Evolutionary conservation across 1,140 invertebrate genomes (phyloP).

Genomic region (Anastatus disparis): DNA sequence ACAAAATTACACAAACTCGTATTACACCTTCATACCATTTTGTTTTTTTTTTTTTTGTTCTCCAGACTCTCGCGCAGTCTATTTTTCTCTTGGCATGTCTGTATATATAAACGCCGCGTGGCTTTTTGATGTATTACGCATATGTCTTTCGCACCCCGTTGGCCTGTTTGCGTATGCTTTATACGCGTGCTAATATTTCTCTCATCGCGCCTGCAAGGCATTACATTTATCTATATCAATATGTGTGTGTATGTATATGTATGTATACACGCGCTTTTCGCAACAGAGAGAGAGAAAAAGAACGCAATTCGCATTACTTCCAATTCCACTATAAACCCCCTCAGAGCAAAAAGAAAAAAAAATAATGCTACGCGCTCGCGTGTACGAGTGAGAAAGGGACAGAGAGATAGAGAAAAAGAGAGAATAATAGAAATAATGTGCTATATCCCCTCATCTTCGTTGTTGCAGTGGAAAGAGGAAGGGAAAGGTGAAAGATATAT

Average conservation of each 20-base stretch:
- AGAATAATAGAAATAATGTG: background rate
- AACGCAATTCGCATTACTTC: slow-evolving; percentile 25
- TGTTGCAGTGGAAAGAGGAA: too few relatives aligned
- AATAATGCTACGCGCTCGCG: background rate
- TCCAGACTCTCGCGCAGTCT: background rate
- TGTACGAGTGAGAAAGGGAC: background rate
- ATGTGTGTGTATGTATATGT: too few relatives aligned
- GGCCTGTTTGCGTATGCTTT: background rate
- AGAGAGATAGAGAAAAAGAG: background rate
- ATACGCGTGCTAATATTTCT: slow-evolving; percentile 29
- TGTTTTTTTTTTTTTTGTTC: too few relatives aligned
- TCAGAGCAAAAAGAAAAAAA: background rate
- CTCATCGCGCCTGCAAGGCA: slow-evolving; percentile 16
- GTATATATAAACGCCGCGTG: too few relatives aligned
- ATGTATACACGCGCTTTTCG: too few relatives aligned
- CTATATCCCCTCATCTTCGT: background rate
- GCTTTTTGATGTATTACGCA: slow-evolving; percentile 22
- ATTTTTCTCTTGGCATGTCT: too few relatives aligned
- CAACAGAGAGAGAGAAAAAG: too few relatives aligned
- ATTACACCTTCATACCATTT: too few relatives aligned
- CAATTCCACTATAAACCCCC: background rate
- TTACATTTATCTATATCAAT: too few relatives aligned
- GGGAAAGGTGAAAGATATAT: too few relatives aligned
- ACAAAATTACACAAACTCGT: background rate
- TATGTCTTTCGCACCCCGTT: background rate